Evolutionary conservation across 2,888 invertebrate genomes (phyloP), one percentile per base, ranked within the genome.

Genomic region (Calliopum simillimum): DNA sequence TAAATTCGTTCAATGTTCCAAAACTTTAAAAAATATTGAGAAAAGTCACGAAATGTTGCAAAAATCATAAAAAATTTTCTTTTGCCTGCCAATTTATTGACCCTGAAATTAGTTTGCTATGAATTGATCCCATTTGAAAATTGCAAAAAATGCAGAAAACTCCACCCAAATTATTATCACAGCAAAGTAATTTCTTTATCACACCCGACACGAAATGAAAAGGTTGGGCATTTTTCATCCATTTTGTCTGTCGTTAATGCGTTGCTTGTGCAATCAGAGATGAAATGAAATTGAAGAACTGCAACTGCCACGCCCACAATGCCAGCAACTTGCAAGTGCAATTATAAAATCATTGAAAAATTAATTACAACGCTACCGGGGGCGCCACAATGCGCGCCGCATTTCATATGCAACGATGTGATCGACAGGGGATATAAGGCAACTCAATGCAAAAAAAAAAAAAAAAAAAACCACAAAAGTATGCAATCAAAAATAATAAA

Each of bases 171-270:
- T 61, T 61, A 61, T 61, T 61, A 46, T 33, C 44, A 12, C 13
- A 46, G 61, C 61, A 21, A 61, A 61, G 46, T 61, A 61, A 61
- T 61, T 61, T 44, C 61, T 47, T 61, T 61, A 61, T 21, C 46
- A 46, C 46, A 19, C 33, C 33, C 33, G 8, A 33, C 33, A 33
- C 33, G 33, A 33, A 8, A 33, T 33, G 33, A 33, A 33, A 33
- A 33, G 33, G 8, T 33, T 33, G 5, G 5, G 33, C 33, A 33
- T 33, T 33, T 33, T 33, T 33, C 33, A 33, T 33, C n/a, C n/a
- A n/a, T n/a, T n/a, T n/a, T 33, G 33, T 33, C 33, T 33, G 33
- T 33, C 33, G 33, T 33, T 33, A 33, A 33, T 33, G 33, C 33
- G 33, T 33, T 33, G 33, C 33, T 33, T 33, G 33, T 8, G 8